Evolutionary conservation across 2,113 vertebrate genomes (phyloP).

Genomic region (Oreochromis aureus): DNA sequence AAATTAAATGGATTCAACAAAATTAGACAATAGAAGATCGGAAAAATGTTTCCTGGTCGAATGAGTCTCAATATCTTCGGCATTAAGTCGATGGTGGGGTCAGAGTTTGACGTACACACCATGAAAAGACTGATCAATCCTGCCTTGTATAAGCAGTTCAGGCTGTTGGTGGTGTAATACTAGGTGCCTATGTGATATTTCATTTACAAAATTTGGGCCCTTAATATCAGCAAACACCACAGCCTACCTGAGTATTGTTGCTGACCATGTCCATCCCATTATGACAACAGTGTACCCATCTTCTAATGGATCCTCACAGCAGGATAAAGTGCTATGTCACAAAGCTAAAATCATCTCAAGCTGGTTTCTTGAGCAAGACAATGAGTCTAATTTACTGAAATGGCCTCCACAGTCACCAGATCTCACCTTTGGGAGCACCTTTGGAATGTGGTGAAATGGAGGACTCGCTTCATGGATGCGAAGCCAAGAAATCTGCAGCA

Average conservation of each 20-base stretch:
- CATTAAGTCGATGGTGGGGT: accelerated
- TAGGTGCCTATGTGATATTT: neutral
- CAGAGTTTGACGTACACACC: neutral
- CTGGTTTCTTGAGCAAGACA: neutral
- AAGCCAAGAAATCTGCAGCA: neutral
- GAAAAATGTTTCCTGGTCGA: neutral
- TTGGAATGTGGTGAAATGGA: accelerated
- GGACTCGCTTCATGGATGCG: accelerated
- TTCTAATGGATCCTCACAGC: neutral
- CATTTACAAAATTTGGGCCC: neutral
- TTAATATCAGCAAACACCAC: neutral
- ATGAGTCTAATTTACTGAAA: neutral
- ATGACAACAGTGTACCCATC: neutral
- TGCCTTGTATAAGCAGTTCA: neutral
- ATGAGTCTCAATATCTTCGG: accelerated
- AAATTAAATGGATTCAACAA: neutral
- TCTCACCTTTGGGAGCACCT: neutral
- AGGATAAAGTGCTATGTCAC: neutral
- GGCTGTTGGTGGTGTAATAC: neutral
- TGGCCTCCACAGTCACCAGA: neutral
- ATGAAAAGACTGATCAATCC: neutral
- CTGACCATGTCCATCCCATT: neutral
- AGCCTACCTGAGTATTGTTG: neutral
- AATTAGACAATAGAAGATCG: neutral
- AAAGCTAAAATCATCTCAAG: neutral